Evolutionary conservation across 1,140 invertebrate genomes (phyloP).

Genomic region (Caenorhabditis latens): DNA sequence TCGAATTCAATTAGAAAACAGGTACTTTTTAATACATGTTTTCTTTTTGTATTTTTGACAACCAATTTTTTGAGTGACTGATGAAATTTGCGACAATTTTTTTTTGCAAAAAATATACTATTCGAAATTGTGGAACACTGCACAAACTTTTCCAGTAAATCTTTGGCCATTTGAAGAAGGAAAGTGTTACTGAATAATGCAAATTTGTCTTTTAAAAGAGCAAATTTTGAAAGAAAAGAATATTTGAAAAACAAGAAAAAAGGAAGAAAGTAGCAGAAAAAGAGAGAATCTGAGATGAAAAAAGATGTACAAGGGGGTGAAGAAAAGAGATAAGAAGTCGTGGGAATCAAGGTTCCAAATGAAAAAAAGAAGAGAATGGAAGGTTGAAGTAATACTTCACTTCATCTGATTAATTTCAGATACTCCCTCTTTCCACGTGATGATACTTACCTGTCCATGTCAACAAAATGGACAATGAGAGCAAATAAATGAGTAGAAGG

Average conservation of each 20-base stretch:
- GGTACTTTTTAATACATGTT: no score
- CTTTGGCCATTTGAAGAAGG: not conserved
- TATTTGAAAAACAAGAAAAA: not conserved
- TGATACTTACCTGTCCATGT: conserved; percentile 26
- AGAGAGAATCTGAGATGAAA: not conserved
- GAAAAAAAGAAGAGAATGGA: not conserved
- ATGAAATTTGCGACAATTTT: no score
- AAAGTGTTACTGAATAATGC: not conserved
- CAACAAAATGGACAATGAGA: conserved; percentile 33
- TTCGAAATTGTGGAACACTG: no score
- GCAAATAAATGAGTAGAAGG: not conserved
- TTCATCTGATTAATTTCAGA: conserved; percentile 42
- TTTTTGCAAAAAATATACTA: no score
- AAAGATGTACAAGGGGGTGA: not conserved
- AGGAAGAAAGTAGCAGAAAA: not conserved
- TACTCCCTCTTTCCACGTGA: conserved; percentile 13
- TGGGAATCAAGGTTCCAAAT: not conserved
- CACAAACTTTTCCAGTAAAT: not conserved
- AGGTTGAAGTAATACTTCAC: not conserved
- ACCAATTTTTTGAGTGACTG: no score
- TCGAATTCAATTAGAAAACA: no score
- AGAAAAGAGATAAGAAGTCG: conserved; percentile 37
- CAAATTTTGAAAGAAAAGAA: not conserved
- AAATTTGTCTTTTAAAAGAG: not conserved
- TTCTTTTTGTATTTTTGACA: no score